phyloP scores from a whole-genome alignment of 2,888 invertebrate genomes.

The Dicranocentrus wangi region DNA sequence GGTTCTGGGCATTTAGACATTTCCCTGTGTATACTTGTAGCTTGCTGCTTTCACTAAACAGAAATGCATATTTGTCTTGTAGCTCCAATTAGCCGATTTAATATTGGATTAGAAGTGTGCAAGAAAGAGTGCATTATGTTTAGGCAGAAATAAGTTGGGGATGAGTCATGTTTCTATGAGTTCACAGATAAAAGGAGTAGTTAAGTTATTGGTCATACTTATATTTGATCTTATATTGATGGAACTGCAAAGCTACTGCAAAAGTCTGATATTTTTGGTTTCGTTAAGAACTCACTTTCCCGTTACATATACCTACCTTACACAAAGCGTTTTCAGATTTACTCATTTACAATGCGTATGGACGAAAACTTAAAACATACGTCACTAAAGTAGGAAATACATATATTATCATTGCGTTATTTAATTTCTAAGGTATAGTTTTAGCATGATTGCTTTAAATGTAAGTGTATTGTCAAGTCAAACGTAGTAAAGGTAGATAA shows the following conservation, averaged over 20 bases:
- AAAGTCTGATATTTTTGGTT: constrained; percentile 55
- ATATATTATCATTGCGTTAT: constrained; percentile 30
- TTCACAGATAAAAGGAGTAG: too few species aligned
- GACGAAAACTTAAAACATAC: constrained; percentile 10
- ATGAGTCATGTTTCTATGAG: too few species aligned
- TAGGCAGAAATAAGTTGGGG: too few species aligned
- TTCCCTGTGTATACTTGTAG: too few species aligned
- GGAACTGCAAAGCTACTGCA: constrained; percentile 50
- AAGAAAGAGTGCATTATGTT: too few species aligned
- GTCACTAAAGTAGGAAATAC: not conserved
- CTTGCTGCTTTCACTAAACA: too few species aligned
- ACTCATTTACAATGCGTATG: constrained; percentile 25
- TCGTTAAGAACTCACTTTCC: constrained; percentile 29
- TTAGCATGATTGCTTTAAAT: constrained; percentile 43
- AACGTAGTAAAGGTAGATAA: constrained; percentile 30
- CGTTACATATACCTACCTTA: constrained; percentile 8
- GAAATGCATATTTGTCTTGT: too few species aligned
- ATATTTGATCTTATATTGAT: too few species aligned
- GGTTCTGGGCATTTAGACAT: too few species aligned
- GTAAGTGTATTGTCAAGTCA: too few species aligned
- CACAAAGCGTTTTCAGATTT: constrained; percentile 14
- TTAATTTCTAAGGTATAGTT: not conserved
- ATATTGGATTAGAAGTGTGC: too few species aligned
- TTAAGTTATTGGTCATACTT: constrained; percentile 63
- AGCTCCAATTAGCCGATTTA: too few species aligned